Conservation (phyloP, 2,888 invertebrate species). For the Ophion ellenae region DNA sequence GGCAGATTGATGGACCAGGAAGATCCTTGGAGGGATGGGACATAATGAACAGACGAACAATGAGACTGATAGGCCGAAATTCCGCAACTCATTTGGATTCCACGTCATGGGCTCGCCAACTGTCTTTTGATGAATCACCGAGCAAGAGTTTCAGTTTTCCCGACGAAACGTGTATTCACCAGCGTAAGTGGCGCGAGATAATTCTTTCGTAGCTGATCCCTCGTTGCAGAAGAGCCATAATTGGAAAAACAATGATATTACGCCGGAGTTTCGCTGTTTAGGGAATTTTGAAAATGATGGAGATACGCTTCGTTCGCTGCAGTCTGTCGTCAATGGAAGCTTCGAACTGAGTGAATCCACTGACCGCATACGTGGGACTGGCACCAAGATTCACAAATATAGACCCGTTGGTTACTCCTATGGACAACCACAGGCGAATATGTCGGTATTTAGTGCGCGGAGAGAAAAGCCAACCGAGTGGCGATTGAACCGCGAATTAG, state of each 20-base stretch:
- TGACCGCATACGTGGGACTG: constrained; percentile 1
- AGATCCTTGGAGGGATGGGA: not conserved
- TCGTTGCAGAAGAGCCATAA: not conserved
- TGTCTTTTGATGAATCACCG: constrained; percentile 11
- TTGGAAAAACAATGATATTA: not conserved
- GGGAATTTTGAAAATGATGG: not conserved
- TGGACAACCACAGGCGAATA: constrained; percentile 26
- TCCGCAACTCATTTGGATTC: constrained; percentile 51
- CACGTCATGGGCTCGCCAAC: constrained; percentile 48
- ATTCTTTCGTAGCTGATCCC: not conserved
- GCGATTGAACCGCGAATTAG: constrained; percentile 29
- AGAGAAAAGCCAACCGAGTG: constrained; percentile 14
- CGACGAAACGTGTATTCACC: not conserved
- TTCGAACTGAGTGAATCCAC: not conserved
- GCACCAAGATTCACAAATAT: not conserved
- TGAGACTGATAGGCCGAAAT: constrained; percentile 2
- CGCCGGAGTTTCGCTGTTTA: not conserved
- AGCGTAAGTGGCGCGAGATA: not conserved
- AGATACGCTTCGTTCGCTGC: not conserved
- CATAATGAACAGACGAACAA: not conserved
- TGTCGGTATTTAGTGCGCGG: constrained; percentile 8
- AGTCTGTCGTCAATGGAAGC: not conserved
- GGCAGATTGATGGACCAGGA: not conserved
- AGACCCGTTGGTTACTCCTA: constrained; percentile 17
- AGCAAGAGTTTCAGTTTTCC: not conserved